Evolutionary conservation across 2,888 invertebrate genomes (phyloP).

Genomic region (Ennomos fuscantarius): DNA sequence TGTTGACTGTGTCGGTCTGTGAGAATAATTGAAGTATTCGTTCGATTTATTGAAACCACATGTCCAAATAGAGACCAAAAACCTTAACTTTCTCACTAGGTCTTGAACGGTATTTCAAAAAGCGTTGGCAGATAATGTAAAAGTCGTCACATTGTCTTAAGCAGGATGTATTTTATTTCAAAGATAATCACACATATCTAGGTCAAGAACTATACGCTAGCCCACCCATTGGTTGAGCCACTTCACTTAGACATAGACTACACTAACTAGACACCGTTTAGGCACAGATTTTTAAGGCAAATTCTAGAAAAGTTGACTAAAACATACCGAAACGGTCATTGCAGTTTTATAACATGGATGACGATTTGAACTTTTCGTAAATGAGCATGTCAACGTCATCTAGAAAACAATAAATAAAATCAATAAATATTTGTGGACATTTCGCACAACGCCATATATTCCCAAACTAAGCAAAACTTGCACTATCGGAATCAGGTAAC

Average conservation of each 20-base stretch:
- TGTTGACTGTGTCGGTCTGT: too few species aligned
- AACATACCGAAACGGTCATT: not conserved
- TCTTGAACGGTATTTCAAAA: not conserved
- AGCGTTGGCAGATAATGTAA: not conserved
- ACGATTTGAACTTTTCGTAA: too few species aligned
- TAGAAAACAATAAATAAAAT: too few species aligned
- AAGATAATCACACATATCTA: constrained; percentile 11
- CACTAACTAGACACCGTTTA: constrained; percentile 32
- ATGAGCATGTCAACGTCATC: too few species aligned
- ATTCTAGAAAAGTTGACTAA: not conserved
- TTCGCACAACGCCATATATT: too few species aligned
- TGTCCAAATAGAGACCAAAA: too few species aligned
- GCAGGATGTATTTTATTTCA: constrained; percentile 8
- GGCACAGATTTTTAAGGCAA: constrained; percentile 18
- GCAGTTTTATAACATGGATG: not conserved
- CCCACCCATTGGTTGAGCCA: constrained; percentile 8
- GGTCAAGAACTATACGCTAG: constrained; percentile 13
- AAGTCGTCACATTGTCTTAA: constrained; percentile 1
- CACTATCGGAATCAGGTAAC: too few species aligned
- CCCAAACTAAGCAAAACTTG: too few species aligned
- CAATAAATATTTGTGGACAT: too few species aligned
- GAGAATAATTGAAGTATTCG: too few species aligned
- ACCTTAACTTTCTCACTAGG: not conserved
- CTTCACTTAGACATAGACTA: constrained; percentile 27
- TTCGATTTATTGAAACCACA: too few species aligned